Conservation (phyloP, 2,888 invertebrate species). For the Callyntrura guangdongensis region DNA sequence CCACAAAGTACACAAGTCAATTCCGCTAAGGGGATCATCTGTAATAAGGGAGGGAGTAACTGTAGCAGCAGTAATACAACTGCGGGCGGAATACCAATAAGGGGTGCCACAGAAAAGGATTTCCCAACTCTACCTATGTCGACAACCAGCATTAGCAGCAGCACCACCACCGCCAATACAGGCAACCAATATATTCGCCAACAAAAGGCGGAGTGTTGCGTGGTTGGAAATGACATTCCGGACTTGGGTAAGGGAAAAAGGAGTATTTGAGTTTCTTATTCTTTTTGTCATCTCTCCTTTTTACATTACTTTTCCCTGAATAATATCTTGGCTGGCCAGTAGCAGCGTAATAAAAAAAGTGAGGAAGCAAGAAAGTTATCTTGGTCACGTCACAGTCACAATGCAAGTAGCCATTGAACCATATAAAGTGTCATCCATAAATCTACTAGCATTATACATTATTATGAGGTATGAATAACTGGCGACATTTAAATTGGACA, state of each 20-base stretch:
- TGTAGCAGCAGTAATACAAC: no score
- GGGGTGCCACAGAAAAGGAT: conserved; percentile 1
- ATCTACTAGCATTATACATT: conserved; percentile 1
- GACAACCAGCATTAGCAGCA: neutral
- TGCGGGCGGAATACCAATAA: conserved; percentile 26
- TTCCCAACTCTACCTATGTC: neutral
- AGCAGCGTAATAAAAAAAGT: neutral
- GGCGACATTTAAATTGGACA: conserved; percentile 1
- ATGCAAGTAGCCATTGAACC: conserved; percentile 26
- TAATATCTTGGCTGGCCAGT: neutral
- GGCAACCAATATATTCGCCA: neutral
- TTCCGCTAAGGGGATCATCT: neutral
- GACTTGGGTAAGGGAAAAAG: conserved; percentile 32
- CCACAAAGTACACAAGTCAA: conserved; percentile 34
- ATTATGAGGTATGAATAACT: neutral
- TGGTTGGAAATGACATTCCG: conserved; percentile 43
- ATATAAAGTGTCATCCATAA: conserved; percentile 37
- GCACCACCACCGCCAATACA: neutral
- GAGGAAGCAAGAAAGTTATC: neutral
- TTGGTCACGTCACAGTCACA: conserved; percentile 32
- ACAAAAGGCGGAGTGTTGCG: conserved; percentile 44
- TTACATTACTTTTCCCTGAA: neutral
- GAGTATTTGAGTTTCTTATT: conserved; percentile 3
- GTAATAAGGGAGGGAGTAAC: neutral
- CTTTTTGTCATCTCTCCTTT: neutral